phyloP scores from a whole-genome alignment of 1,140 invertebrate genomes.

The Danaus plexippus region DNA sequence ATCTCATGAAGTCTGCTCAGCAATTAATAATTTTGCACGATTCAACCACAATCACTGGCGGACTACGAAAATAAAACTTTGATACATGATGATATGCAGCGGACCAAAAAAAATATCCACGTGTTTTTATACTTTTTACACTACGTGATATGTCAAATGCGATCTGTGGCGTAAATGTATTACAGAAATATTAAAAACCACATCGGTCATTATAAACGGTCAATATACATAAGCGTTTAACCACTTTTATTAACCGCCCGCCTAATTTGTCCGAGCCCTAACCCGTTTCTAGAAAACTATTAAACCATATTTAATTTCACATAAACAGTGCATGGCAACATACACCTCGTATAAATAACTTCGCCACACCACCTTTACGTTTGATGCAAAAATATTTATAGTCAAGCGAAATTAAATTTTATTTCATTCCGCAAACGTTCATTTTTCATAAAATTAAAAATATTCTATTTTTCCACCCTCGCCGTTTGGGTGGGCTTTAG shows the following conservation, averaged over 20 bases:
- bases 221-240: no score
- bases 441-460: neutral
- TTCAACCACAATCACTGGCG: slow-evolving; percentile 38
- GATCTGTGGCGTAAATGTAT: no score
- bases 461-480: no score
- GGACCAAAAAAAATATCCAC: no score
- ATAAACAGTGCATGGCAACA: slow-evolving; percentile 61
- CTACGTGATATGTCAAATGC: no score
- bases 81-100: no score
- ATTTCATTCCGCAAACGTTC: slow-evolving; percentile 11
- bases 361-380: slow-evolving; percentile 41
- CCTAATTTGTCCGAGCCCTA: slow-evolving; percentile 41
- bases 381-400: slow-evolving; percentile 33
- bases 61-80: slow-evolving; percentile 18
- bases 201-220: no score
- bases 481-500: no score
- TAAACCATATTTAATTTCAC: slow-evolving; percentile 68
- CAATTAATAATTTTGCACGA: slow-evolving; percentile 66
- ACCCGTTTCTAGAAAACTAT: slow-evolving; percentile 63
- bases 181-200: no score
- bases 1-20: slow-evolving; percentile 37
- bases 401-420: slow-evolving; percentile 42
- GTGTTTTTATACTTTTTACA: no score
- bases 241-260: slow-evolving; percentile 6
- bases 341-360: slow-evolving; percentile 60